phyloP scores from a whole-genome alignment of 2,888 invertebrate species.

The Physocephala rufipes region DNA sequence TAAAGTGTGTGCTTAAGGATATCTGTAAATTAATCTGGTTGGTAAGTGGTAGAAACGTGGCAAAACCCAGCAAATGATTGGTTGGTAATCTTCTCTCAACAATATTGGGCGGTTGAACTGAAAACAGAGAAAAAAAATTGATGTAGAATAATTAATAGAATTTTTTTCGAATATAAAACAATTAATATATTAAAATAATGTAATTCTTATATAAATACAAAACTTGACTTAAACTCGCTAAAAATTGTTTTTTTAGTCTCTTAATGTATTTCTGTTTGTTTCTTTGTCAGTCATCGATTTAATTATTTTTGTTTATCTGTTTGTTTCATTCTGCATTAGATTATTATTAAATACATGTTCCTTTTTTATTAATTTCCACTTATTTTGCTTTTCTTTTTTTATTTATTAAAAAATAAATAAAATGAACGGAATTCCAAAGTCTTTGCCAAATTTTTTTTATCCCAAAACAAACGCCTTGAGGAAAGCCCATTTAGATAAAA shows the following conservation, averaged over 20 bases:
- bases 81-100: too few species aligned
- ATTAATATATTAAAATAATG: background rate
- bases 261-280: too few species aligned
- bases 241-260: too few species aligned
- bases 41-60: background rate
- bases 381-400: background rate
- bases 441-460: constrained; percentile 34
- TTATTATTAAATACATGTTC: background rate
- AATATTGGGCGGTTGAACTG: constrained; percentile 22
- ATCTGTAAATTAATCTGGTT: background rate
- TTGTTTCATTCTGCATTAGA: background rate
- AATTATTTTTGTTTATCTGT: background rate
- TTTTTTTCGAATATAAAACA: too few species aligned
- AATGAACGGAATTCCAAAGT: constrained; percentile 23
- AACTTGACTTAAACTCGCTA: too few species aligned
- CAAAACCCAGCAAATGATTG: background rate
- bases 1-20: background rate
- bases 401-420: background rate
- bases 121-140: constrained; percentile 8
- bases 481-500: constrained; percentile 12
- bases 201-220: too few species aligned
- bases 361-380: too few species aligned
- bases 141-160: background rate
- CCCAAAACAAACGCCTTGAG: constrained; percentile 17
- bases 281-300: too few species aligned